phyloP scores from a whole-genome alignment of 2,888 invertebrate genomes.

The Drosophila buzzatii region DNA sequence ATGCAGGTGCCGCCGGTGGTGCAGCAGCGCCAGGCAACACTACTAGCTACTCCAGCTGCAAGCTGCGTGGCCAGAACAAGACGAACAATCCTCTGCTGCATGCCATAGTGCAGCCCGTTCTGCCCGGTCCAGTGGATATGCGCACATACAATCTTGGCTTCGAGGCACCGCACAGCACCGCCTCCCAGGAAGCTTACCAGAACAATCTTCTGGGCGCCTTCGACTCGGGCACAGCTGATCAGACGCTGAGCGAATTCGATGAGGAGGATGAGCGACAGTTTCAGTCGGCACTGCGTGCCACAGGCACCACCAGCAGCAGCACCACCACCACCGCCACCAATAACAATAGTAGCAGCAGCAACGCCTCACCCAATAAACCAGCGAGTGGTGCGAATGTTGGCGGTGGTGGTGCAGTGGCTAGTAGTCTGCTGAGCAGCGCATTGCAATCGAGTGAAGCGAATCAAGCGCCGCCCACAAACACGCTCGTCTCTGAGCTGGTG shows the following conservation, averaged over 20 bases:
- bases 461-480: conserved; percentile 51
- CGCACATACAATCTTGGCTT: conserved; percentile 90
- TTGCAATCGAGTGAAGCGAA: conserved; percentile 70
- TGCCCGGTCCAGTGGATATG: conserved; percentile 96
- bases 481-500: conserved; percentile 74
- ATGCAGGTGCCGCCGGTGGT: conserved; percentile 19
- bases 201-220: conserved; percentile 89
- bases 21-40: conserved; percentile 21
- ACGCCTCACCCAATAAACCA: conserved; percentile 52
- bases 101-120: conserved; percentile 87
- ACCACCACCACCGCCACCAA: conserved; percentile 2
- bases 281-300: conserved; percentile 89
- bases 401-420: conserved; percentile 11
- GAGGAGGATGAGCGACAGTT: conserved; percentile 92
- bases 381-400: not conserved
- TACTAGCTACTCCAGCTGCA: conserved; percentile 75
- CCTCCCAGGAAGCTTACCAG: conserved; percentile 87
- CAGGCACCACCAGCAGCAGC: conserved; percentile 84
- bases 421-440: conserved; percentile 39
- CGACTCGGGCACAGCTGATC: conserved; percentile 89
- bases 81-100: conserved; percentile 84
- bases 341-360: conserved; percentile 10
- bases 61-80: conserved; percentile 70
- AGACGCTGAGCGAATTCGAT: conserved; percentile 90
- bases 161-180: conserved; percentile 85